Percentiles rank a stretch among this genome's conserved stretches.
Conservation (phyloP, 2,113 vertebrate species). For the Phainopepla nitens region DNA sequence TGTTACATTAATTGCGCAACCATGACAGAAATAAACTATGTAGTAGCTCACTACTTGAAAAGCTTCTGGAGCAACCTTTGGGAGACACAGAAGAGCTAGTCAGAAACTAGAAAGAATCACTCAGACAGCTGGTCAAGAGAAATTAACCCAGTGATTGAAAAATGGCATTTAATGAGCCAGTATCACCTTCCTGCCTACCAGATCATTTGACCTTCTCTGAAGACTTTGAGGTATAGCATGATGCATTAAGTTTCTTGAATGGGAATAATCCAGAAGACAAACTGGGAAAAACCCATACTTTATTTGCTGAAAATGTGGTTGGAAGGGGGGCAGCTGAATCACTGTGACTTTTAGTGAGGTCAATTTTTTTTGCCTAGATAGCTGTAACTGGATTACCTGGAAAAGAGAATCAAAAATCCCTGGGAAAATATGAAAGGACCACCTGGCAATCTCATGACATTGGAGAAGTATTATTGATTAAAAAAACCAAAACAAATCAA, state of each 20-base stretch:
- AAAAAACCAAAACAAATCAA: not conserved
- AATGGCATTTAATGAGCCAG: not conserved
- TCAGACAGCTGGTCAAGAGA: not conserved
- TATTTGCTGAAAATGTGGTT: not conserved
- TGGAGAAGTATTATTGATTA: not conserved
- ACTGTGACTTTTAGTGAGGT: not conserved
- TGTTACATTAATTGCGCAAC: not conserved
- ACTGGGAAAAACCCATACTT: rapidly evolving
- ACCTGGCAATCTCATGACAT: not conserved
- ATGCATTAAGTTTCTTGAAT: not conserved
- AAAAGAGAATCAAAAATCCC: not conserved
- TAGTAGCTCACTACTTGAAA: not conserved
- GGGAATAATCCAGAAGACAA: not conserved
- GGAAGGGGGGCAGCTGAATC: not conserved
- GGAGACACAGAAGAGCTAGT: not conserved
- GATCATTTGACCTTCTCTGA: not conserved
- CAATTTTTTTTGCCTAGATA: not conserved
- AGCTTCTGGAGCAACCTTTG: not conserved
- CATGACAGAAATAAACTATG: not conserved
- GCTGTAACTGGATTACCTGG: not conserved
- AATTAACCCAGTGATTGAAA: not conserved
- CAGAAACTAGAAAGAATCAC: not conserved
- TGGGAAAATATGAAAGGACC: not conserved
- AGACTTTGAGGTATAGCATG: not conserved
- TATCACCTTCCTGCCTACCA: not conserved